Evolutionary conservation across 2,888 invertebrate genomes (phyloP).

Genomic region (Subacronicta megacephala): DNA sequence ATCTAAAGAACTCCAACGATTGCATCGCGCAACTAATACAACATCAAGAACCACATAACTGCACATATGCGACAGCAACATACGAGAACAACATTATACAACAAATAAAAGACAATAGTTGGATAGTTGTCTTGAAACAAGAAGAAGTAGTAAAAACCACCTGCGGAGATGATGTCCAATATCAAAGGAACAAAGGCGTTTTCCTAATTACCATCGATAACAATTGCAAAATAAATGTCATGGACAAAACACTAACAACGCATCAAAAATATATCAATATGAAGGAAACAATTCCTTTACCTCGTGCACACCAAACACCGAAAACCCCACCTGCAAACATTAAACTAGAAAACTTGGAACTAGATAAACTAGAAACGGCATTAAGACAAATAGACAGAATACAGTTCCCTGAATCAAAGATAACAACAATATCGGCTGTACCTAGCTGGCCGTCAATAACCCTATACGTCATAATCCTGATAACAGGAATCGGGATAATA

Average conservation of each 20-base stretch:
- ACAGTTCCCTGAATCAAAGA: not conserved
- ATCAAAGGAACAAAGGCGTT: constrained; percentile 45
- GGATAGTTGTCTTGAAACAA: constrained; percentile 49
- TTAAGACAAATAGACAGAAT: no score
- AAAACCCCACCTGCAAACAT: constrained; percentile 14
- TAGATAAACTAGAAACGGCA: not conserved
- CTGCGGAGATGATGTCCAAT: constrained; percentile 42
- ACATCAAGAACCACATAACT: constrained; percentile 51
- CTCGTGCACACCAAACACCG: constrained; percentile 20
- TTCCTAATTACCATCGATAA: constrained; percentile 41
- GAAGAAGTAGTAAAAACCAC: constrained; percentile 53
- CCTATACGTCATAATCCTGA: not conserved
- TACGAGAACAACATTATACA: constrained; percentile 35
- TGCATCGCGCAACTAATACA: constrained; percentile 53
- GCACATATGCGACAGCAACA: no score
- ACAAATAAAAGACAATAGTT: constrained; percentile 55
- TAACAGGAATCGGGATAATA: not conserved
- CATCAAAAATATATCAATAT: constrained; percentile 42
- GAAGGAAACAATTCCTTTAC: constrained; percentile 4
- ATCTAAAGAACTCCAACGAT: constrained; percentile 36
- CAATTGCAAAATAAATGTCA: constrained; percentile 39
- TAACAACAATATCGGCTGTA: not conserved
- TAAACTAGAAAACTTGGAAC: not conserved
- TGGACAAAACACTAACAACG: constrained; percentile 29
- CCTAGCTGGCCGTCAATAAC: not conserved